These are phyloP conservation scores for Lasiommata megera DNA, from an alignment of 2,888 invertebrate species.

Conservation along the genomic window DNA sequence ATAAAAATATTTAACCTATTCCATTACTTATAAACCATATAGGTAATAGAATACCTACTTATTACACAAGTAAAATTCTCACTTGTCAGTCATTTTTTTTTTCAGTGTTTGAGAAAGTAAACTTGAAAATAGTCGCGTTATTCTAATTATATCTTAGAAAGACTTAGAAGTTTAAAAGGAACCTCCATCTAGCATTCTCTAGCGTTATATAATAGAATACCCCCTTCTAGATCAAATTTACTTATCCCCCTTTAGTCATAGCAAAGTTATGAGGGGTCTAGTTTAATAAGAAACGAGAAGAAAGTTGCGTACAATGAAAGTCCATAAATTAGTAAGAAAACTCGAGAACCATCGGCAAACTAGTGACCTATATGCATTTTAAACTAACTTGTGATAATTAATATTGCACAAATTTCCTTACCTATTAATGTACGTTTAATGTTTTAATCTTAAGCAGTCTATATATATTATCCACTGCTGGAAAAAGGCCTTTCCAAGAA, in stretches of 20 bases:
- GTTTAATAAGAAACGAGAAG: neutral
- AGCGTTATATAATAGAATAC: slow-evolving; percentile 1
- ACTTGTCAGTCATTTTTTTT: no score
- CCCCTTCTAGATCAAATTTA: slow-evolving; percentile 12
- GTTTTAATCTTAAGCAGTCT: no score
- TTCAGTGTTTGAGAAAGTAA: no score
- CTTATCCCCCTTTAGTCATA: slow-evolving; percentile 6
- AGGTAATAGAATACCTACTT: no score
- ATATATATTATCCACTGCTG: no score
- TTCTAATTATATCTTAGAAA: no score
- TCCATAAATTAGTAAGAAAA: slow-evolving; percentile 28
- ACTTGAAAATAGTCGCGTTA: no score
- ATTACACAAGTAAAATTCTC: no score
- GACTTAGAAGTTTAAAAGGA: neutral
- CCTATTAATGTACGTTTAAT: neutral
- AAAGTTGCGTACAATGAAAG: slow-evolving; percentile 29
- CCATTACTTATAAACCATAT: no score
- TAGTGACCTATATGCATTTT: slow-evolving; percentile 18
- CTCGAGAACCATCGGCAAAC: slow-evolving; percentile 22
- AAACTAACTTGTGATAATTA: slow-evolving; percentile 19
- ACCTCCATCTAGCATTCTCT: slow-evolving; percentile 3
- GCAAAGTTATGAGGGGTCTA: slow-evolving; percentile 5
- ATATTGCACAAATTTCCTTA: neutral
- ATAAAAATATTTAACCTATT: no score
- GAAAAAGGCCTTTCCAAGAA: no score